Evolutionary conservation across 2,113 vertebrate species (phyloP), one percentile per base, ranked within the genome.

Genomic region (Prinia subflava): DNA sequence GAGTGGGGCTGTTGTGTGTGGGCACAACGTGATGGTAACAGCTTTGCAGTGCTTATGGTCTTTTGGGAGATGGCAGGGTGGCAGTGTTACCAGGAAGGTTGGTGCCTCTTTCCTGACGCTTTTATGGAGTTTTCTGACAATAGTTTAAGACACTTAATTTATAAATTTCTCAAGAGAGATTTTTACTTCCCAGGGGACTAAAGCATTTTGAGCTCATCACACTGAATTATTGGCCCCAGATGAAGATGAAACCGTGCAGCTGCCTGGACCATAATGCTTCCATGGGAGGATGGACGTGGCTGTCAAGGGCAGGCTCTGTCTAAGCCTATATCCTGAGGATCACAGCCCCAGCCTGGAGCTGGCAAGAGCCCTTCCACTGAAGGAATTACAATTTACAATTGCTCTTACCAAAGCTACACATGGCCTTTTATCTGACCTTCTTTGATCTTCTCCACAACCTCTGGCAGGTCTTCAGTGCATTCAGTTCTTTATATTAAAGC

Each of bases 401-500:
- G 42, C 59, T 87, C 74, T 56, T 62, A 12, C 56, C 83, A 47
- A 83, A 88, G 55, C 25, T 87, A 41, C 70, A 31, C 78, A 79
- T 86, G 59, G 68, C 76, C 83, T 93, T 93, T 88, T 90, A 88
- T 95, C 90, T 95, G 90, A 93, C 79, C 90, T 89, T 41, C 53
- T 95, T 57, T 81, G 55, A 90, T 89, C 76, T 94, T 63, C 68
- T 93, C 64, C 82, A 91, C 39, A 86, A 90, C 56, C 79, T 95
- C 78, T 94, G 87, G 82, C 81, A 91, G 93, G 81, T 92, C 93
- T 86, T 92, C 87, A 91, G 42, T 44, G 68, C 50, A 78, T 93
- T 94, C 76, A 90, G 57, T 71, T 95, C 94, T 90, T 91, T 96
- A 95, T 95, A 86, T 94, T 93, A 81, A 80, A 91, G 49, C 53